These are phyloP conservation scores for Heliothis peltigera DNA, from an alignment of 2,888 invertebrate genomes.

Conservation along the genomic window DNA sequence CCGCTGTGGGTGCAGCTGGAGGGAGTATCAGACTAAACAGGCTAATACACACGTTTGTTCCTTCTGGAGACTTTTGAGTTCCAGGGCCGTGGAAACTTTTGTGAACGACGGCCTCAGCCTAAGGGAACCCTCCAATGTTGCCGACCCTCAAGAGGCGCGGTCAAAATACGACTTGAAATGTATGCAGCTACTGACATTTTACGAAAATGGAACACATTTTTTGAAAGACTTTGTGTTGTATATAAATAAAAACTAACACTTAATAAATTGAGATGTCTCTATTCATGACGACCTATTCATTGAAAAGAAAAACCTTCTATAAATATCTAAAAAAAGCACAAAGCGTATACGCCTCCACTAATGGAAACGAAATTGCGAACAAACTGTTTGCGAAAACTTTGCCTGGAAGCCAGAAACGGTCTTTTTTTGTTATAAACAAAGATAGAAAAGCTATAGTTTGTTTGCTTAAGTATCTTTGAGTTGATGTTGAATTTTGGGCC, in stretches of 20 bases:
- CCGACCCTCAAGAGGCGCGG: too few species aligned
- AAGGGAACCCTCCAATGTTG: too few species aligned
- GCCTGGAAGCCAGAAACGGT: constrained; percentile 33
- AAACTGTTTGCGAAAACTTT: constrained; percentile 42
- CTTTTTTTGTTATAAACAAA: constrained; percentile 38
- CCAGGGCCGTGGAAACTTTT: too few species aligned
- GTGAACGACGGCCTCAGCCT: too few species aligned
- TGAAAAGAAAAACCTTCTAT: constrained; percentile 17
- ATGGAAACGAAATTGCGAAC: constrained; percentile 45
- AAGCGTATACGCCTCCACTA: constrained; percentile 11
- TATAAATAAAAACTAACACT: background rate
- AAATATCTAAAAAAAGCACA: constrained; percentile 18
- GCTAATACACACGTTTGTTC: too few species aligned
- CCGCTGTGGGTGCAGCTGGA: too few species aligned
- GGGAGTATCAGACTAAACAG: too few species aligned
- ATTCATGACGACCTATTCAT: constrained; percentile 4
- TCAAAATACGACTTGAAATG: too few species aligned
- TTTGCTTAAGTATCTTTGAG: constrained; percentile 6
- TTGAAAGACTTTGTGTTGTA: too few species aligned
- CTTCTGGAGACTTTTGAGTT: too few species aligned
- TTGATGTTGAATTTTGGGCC: background rate
- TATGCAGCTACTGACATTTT: too few species aligned
- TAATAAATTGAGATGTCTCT: background rate
- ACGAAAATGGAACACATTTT: too few species aligned
- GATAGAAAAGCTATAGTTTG: constrained; percentile 10